These are phyloP conservation scores for Tetramorium parvispinum DNA, from an alignment of 1,140 invertebrate genomes.

Conservation along the genomic window DNA sequence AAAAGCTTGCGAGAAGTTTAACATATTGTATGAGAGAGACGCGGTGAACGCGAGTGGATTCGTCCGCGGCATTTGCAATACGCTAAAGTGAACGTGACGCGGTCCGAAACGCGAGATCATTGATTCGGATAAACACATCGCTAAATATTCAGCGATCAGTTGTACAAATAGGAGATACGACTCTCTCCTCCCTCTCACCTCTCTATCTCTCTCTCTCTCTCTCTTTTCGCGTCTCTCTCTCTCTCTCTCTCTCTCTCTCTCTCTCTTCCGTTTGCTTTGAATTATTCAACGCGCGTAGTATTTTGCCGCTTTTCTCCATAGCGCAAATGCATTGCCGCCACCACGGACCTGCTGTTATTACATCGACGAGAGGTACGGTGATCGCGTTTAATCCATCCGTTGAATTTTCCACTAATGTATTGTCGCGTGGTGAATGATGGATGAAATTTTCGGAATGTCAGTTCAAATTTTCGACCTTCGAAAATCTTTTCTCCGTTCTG, in stretches of 20 bases:
- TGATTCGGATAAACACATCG: constrained; percentile 71
- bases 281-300: constrained; percentile 69
- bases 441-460: not conserved
- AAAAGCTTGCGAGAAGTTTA: constrained; percentile 23
- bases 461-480: not conserved
- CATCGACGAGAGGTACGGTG: not conserved
- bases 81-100: constrained; percentile 42
- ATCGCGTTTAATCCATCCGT: constrained; percentile 34
- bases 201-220: not conserved
- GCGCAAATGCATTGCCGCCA: constrained; percentile 30
- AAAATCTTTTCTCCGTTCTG: not conserved
- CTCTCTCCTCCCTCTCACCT: not conserved
- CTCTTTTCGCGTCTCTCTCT: not conserved
- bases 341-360: constrained; percentile 2
- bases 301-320: constrained; percentile 60
- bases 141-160: constrained; percentile 73
- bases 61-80: not conserved
- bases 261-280: constrained; percentile 56
- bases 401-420: constrained; percentile 39
- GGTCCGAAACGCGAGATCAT: constrained; percentile 63
- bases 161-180: constrained; percentile 58
- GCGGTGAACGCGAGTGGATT: not conserved
- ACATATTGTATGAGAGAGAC: not conserved
- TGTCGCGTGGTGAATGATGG: not conserved
- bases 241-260: not conserved